A percentile compares a stretch with the other conserved stretches of the same genome.
These are phyloP conservation scores for Andricus quercusramuli DNA, from an alignment of 2,888 invertebrate species.

Conservation along the genomic window DNA sequence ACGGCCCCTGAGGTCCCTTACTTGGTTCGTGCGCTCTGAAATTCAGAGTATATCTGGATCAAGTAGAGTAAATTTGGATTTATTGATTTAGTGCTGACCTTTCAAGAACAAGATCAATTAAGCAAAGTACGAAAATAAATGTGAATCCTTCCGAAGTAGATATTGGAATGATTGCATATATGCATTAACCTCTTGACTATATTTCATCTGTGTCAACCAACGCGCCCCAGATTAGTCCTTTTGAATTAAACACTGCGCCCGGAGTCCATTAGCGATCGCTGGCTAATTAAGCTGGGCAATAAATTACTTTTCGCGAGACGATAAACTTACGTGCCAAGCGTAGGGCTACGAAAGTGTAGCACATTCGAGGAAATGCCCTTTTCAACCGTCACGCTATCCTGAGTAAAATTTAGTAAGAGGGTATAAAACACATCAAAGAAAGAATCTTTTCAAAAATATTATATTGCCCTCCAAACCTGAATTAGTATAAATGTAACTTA, in stretches of 20 bases:
- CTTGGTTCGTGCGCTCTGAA: too few species aligned
- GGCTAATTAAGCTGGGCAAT: slow-evolving; percentile 65
- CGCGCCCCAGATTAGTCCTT: slow-evolving; percentile 50
- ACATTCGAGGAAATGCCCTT: slow-evolving; percentile 28
- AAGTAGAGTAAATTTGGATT: background rate
- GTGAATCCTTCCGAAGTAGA: background rate
- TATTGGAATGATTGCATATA: slow-evolving; percentile 12
- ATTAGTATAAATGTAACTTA: too few species aligned
- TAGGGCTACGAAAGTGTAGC: slow-evolving; percentile 11
- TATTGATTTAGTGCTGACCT: background rate
- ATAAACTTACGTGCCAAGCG: slow-evolving; percentile 51
- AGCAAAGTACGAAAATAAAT: background rate
- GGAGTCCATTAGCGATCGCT: slow-evolving; percentile 63
- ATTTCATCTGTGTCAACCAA: slow-evolving; percentile 28
- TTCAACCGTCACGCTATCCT: slow-evolving; percentile 24
- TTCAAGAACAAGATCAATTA: background rate
- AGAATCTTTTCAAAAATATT: background rate
- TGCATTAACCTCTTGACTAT: slow-evolving; percentile 30
- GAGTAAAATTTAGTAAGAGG: background rate
- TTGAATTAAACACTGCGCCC: slow-evolving; percentile 63
- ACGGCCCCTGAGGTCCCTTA: too few species aligned
- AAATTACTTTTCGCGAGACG: slow-evolving; percentile 62
- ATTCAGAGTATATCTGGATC: too few species aligned
- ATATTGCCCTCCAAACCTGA: background rate
- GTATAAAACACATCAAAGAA: background rate